Percentiles rank a stretch among this genome's conserved stretches.
Conservation (phyloP, 30 jellyfish, hydroid and myxozoan species). For the Rhopilema esculentum region DNA sequence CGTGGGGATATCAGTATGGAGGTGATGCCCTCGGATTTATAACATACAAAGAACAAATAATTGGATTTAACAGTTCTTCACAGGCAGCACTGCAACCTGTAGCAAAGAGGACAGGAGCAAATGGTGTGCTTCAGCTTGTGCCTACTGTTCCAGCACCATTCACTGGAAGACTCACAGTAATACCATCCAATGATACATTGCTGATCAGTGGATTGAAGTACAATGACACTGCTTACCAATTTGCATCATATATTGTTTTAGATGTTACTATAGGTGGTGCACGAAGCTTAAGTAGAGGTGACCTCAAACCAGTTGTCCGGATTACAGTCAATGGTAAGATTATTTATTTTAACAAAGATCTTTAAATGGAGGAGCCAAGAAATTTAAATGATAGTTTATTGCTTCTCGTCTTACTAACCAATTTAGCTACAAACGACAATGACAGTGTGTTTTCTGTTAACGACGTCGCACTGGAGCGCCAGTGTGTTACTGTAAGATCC, state of each 20-base stretch:
- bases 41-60: neutral
- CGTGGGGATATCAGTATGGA: constrained; percentile 27
- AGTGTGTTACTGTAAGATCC: too few species aligned
- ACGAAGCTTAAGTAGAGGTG: neutral
- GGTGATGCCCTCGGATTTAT: constrained; percentile 1
- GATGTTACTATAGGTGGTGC: neutral
- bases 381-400: too few species aligned
- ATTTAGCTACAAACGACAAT: too few species aligned
- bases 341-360: neutral
- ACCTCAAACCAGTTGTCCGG: constrained; percentile 21
- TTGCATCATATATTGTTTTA: constrained; percentile 7
- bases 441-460: too few species aligned
- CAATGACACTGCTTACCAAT: constrained; percentile 7
- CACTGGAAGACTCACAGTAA: constrained; percentile 27
- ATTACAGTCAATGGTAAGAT: constrained; percentile 31
- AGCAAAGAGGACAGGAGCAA: constrained; percentile 16
- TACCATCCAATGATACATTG: constrained; percentile 35
- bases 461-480: too few species aligned
- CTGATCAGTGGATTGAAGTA: constrained; percentile 4
- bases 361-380: too few species aligned
- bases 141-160: constrained; percentile 11
- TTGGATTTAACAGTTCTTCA: neutral
- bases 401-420: too few species aligned
- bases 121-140: neutral
- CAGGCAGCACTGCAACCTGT: neutral